Evolutionary conservation across 1,140 invertebrate species (phyloP).

Genomic region (Neodiprion fabricii): DNA sequence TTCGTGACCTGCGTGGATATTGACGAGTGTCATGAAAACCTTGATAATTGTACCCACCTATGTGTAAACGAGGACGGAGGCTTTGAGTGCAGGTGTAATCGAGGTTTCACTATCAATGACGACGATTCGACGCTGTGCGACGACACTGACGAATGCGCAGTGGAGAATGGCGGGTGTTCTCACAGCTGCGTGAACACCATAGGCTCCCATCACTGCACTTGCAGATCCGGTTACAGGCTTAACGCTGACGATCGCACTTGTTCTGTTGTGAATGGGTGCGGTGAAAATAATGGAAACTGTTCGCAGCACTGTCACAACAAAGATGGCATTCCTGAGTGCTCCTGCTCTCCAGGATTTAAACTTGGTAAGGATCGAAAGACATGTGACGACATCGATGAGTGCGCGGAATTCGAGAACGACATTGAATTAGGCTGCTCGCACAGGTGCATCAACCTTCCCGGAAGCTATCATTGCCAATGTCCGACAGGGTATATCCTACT

Average conservation of each 20-base stretch:
- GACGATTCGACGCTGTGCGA: constrained; percentile 37
- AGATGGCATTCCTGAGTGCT: constrained; percentile 73
- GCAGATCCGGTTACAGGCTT: constrained; percentile 53
- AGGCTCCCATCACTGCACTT: constrained; percentile 62
- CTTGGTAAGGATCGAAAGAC: constrained; percentile 70
- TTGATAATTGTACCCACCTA: constrained; percentile 60
- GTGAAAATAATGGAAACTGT: constrained; percentile 58
- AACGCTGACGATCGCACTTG: constrained; percentile 60
- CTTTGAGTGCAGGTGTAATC: constrained; percentile 78
- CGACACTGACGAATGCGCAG: constrained; percentile 63
- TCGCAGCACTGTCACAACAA: constrained; percentile 65
- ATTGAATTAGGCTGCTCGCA: constrained; percentile 51
- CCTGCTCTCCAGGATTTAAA: constrained; percentile 76
- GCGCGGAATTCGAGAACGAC: constrained; percentile 60
- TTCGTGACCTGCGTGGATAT: constrained; percentile 57
- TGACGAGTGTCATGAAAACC: constrained; percentile 63
- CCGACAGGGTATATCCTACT: constrained; percentile 75
- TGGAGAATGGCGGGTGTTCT: constrained; percentile 64
- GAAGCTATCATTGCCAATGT: constrained; percentile 82
- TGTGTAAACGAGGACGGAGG: constrained; percentile 78
- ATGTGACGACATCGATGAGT: constrained; percentile 83
- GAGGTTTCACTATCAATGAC: constrained; percentile 66
- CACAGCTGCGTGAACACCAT: constrained; percentile 64
- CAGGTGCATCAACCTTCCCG: constrained; percentile 77
- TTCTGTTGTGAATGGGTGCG: constrained; percentile 44